These are phyloP conservation scores for Boulengeromyrus knoepffleri DNA, from an alignment of 2,113 vertebrate species.

Conservation along the genomic window DNA sequence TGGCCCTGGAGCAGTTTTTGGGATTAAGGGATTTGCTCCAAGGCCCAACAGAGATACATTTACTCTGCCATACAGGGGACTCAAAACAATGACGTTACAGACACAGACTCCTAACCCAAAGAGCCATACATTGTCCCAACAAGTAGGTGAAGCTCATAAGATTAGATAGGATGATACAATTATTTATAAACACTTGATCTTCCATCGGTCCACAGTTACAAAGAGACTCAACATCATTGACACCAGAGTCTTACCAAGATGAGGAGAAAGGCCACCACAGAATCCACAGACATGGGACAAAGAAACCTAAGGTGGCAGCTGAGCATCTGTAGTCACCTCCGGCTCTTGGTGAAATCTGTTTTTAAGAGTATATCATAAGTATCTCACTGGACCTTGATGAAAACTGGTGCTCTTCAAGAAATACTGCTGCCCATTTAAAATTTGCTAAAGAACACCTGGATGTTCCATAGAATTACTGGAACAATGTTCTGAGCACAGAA, in stretches of 20 bases:
- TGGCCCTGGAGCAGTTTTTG: background rate
- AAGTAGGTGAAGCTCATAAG: background rate
- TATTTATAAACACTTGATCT: background rate
- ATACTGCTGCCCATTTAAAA: background rate
- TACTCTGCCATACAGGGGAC: background rate
- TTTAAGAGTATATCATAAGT: background rate
- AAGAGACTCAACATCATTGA: background rate
- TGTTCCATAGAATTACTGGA: background rate
- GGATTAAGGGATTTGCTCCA: background rate
- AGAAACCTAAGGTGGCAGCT: background rate
- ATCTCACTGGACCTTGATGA: background rate
- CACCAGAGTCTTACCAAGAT: background rate
- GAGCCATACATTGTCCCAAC: background rate
- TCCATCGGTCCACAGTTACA: background rate
- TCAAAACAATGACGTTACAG: background rate
- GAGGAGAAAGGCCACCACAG: background rate
- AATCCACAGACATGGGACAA: background rate
- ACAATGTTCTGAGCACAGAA: background rate
- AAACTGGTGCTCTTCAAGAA: background rate
- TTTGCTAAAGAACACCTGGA: background rate
- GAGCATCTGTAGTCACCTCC: background rate
- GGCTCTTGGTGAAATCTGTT: background rate
- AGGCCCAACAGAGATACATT: background rate
- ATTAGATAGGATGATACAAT: background rate
- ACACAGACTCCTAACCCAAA: background rate